Evolutionary conservation across 2,888 invertebrate species (phyloP), one percentile per base, ranked within the genome.

Genomic region (Eristalis tenax): DNA sequence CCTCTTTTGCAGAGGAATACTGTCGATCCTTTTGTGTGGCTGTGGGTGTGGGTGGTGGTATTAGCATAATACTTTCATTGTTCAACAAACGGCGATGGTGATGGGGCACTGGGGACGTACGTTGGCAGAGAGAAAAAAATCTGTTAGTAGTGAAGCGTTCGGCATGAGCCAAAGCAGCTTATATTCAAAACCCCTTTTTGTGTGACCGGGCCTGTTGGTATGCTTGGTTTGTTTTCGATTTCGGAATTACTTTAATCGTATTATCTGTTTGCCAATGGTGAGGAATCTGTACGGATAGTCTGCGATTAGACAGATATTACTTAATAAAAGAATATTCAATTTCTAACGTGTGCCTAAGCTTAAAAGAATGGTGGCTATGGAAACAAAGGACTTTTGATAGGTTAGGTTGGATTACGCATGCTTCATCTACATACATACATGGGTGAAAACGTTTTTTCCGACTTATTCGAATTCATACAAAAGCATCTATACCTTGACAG

Each of bases 41-140:
- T 66, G 69, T 35, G 43, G 63, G 43, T 66, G 69, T 61, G 65
- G 78, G 64, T 87, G 69, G 87, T 73, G 71, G 83, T 83, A 87
- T 87, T 87, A 87, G 80, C 83, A 87, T 87, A 87, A 87, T 87
- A 80, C 87, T 87, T 87, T 87, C 75, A 87, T 87, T 87, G 87
- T 87, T 87, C 76, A 57, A 70, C 56, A 73, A 73, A 83, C 76
- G 66, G 26, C 43, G 69, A 64, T 32, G 57, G 35, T 71, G 26
- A 26, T 13, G 28, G 43, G 15, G 69, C 10, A 35, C 59, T 74
- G 69, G 77, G 85, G 70, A 64, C 56, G 26, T 56, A 64, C 56
- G 26, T 56, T 76, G 75, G 68, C 57, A 65, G 40, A 70, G 78
- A 63, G 68, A 69, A 77, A 69, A 77, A 75, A 63, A 85, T 85